phyloP scores from a whole-genome alignment of 2,888 invertebrate genomes.

The Prionchulus punctatus region DNA sequence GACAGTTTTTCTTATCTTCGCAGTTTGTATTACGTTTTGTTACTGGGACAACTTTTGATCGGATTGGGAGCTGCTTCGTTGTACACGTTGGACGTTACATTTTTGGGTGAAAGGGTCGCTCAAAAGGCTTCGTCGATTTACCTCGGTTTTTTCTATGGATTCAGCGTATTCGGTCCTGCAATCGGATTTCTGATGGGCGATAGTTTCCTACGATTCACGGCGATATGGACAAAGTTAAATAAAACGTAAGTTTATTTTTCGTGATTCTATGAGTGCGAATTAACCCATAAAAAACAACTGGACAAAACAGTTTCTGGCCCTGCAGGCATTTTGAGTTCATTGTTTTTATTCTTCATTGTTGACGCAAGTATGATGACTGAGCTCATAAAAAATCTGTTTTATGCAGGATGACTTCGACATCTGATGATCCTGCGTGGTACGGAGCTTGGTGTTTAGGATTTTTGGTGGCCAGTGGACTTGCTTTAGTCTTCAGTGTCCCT shows the following conservation, averaged over 20 bases:
- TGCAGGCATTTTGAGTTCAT: neutral
- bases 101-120: conserved; percentile 69
- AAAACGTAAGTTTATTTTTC: neutral
- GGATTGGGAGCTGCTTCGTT: conserved; percentile 71
- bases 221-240: conserved; percentile 12
- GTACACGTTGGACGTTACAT: conserved; percentile 71
- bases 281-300: no score
- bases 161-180: conserved; percentile 63
- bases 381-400: no score
- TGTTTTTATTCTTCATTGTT: neutral
- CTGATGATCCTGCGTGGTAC: conserved; percentile 30
- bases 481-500: conserved; percentile 35
- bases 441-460: conserved; percentile 40
- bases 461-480: conserved; percentile 30
- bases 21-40: conserved; percentile 43
- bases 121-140: conserved; percentile 70
- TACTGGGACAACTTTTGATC: conserved; percentile 61
- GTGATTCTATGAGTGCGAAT: no score
- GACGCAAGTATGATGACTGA: no score
- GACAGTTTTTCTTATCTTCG: no score
- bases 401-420: neutral
- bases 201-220: conserved; percentile 56
- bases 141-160: conserved; percentile 55
- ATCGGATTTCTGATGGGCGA: conserved; percentile 66
- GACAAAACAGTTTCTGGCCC: neutral